These are phyloP conservation scores for Chamaedrilus cognettii DNA, from an alignment of 2,888 invertebrate species.

Conservation along the genomic window DNA sequence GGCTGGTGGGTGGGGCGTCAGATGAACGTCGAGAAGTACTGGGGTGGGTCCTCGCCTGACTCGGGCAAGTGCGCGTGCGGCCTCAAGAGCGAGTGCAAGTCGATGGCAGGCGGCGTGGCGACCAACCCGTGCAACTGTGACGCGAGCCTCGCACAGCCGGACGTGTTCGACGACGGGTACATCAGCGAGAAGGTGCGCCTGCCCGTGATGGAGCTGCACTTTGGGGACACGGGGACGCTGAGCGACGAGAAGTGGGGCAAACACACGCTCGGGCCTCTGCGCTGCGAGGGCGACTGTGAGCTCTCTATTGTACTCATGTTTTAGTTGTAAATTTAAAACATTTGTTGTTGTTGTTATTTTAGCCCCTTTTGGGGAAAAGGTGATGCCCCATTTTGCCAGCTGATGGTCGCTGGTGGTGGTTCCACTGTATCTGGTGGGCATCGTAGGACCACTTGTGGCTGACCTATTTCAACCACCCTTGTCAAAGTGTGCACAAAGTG, in stretches of 20 bases:
- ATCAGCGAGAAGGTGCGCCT: constrained; percentile 70
- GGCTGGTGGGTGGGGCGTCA: constrained; percentile 93
- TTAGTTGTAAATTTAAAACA: too few species aligned
- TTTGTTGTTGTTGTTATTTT: too few species aligned
- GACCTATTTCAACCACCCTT: too few species aligned
- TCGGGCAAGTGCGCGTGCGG: constrained; percentile 91
- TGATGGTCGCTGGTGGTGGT: too few species aligned
- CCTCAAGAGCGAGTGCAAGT: constrained; percentile 78
- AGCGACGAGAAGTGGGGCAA: constrained; percentile 85
- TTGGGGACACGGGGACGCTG: constrained; percentile 88
- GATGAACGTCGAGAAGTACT: constrained; percentile 95
- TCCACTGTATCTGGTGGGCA: too few species aligned
- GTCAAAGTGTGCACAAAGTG: too few species aligned
- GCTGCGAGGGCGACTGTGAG: constrained; percentile 88
- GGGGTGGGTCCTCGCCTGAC: constrained; percentile 72
- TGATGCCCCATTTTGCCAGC: too few species aligned
- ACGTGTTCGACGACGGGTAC: constrained; percentile 33
- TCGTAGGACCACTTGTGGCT: too few species aligned
- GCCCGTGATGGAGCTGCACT: constrained; percentile 87
- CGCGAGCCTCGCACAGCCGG: constrained; percentile 57
- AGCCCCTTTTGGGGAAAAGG: too few species aligned
- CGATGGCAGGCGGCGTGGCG: constrained; percentile 29
- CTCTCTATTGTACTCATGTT: too few species aligned
- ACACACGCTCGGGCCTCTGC: constrained; percentile 80
- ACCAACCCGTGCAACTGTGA: constrained; percentile 88